These are phyloP conservation scores for Calvadosia cruxmelitensis DNA, from an alignment of 30 jellyfish, hydroid and myxozoan genomes.

Conservation along the genomic window DNA sequence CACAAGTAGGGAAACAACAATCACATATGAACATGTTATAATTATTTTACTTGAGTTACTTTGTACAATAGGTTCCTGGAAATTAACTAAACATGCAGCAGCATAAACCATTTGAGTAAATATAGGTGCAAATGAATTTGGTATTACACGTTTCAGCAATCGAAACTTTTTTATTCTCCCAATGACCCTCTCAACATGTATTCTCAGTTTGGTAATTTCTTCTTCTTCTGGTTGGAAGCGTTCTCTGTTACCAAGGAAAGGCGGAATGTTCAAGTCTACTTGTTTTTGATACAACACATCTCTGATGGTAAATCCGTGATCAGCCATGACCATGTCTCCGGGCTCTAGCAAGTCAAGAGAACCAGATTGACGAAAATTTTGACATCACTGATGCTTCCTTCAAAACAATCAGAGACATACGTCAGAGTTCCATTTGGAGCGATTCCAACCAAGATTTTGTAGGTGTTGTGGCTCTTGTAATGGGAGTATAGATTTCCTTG, in stretches of 20 bases:
- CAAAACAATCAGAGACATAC: slow-evolving; percentile 45
- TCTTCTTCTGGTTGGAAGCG: slow-evolving; percentile 43
- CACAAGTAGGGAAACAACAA: no score
- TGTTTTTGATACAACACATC: slow-evolving; percentile 41
- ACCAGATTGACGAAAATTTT: slow-evolving; percentile 34
- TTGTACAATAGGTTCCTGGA: slow-evolving; percentile 25
- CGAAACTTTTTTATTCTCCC: slow-evolving; percentile 58
- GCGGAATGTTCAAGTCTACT: slow-evolving; percentile 60
- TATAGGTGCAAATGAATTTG: slow-evolving; percentile 36
- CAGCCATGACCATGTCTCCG: slow-evolving; percentile 51
- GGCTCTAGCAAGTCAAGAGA: slow-evolving; percentile 39
- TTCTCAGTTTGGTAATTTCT: slow-evolving; percentile 71
- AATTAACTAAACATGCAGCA: slow-evolving; percentile 35
- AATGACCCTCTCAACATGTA: slow-evolving; percentile 66
- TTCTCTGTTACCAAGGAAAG: slow-evolving; percentile 52
- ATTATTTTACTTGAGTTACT: no score
- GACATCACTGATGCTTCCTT: slow-evolving; percentile 64
- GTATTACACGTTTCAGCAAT: slow-evolving; percentile 42
- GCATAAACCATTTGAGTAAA: slow-evolving; percentile 72
- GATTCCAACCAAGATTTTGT: slow-evolving; percentile 51
- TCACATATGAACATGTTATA: no score
- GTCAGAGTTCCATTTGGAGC: slow-evolving; percentile 64
- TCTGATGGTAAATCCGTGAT: slow-evolving; percentile 63
- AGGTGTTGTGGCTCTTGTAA: slow-evolving; percentile 39
- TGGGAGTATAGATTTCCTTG: slow-evolving; percentile 61